Evolutionary conservation across 2,113 vertebrate species (phyloP).

Genomic region (Rhinolophus ferrumequinum): DNA sequence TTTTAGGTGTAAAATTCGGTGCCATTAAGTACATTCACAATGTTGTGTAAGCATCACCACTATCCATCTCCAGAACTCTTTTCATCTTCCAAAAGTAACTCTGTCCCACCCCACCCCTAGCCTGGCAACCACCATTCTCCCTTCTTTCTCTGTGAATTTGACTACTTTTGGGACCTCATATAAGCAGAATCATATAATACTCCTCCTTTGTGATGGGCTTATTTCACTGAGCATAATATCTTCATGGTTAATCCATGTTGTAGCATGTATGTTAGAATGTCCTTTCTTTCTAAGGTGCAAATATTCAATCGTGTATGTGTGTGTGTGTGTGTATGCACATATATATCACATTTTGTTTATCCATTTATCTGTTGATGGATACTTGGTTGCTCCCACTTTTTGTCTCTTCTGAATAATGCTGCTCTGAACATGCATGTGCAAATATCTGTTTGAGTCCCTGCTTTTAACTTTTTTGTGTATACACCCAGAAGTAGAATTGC

Average conservation of each 20-base stretch:
- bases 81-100: background rate
- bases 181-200: background rate
- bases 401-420: background rate
- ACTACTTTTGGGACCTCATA: background rate
- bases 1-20: background rate
- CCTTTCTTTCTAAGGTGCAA: background rate
- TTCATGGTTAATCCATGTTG: background rate
- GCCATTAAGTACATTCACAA: background rate
- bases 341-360: background rate
- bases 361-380: background rate
- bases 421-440: background rate
- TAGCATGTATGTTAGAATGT: background rate
- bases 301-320: background rate
- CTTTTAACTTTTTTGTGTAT: background rate
- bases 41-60: background rate
- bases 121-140: background rate
- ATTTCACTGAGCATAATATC: background rate
- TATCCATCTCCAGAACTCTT: background rate
- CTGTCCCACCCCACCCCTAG: rapidly evolving
- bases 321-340: too few species aligned
- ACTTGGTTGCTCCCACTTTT: background rate
- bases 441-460: background rate
- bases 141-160: background rate
- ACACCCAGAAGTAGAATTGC: background rate
- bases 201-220: background rate